Base-by-base conservation (phyloP, 2,888 invertebrate genomes). In the Sinotaia quadrata region DNA sequence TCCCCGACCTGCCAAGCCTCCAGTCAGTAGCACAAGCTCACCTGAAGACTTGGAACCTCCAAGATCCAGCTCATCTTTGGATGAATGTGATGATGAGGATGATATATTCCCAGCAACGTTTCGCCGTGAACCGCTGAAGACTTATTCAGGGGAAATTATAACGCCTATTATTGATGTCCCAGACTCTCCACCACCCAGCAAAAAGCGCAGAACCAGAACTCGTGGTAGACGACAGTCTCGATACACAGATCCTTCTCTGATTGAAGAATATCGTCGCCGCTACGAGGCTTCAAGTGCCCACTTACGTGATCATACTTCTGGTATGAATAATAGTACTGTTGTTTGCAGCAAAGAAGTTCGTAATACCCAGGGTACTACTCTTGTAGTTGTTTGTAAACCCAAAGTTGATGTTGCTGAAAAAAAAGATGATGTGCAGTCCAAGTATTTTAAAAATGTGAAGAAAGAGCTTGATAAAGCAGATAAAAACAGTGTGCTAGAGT, bases 311-410 rank as follows among this genome's bases (percentile, higher is more conserved):
- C 69, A 69, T 29, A 67, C 67, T 8, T 71, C 69, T 21, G 69
- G 68, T 27, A 57, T 73, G 33, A 68, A 63, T 54, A 76, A 76
- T 67, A 72, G 74, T 41, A 73, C 67, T 8, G 74, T 76, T 36
- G 70, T 74, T 27, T 75, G 72, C 49, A 73, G 73, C 49, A 62
- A 69, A 51, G 71, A 72, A 78, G 74, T 75, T 57, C 73, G 79
- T 29, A 81, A 80, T 71, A 78, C 78, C 72, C 74, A 79, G 51
- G 82, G 82, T 7, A 81, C 82, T 41, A 82, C 82, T 29, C 69
- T 83, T 24, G 81, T 83, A 54, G 83, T 83, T 51, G 80, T 83
- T n/a, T 83, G 82, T 63, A 82, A 81, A 44, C 81, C 81, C 18
- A 82, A 81, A 74, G 76, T 75, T 37, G 77, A 75, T 29, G 75